Conservation (phyloP, 2,113 vertebrate species). For the Chloebia gouldiae region DNA sequence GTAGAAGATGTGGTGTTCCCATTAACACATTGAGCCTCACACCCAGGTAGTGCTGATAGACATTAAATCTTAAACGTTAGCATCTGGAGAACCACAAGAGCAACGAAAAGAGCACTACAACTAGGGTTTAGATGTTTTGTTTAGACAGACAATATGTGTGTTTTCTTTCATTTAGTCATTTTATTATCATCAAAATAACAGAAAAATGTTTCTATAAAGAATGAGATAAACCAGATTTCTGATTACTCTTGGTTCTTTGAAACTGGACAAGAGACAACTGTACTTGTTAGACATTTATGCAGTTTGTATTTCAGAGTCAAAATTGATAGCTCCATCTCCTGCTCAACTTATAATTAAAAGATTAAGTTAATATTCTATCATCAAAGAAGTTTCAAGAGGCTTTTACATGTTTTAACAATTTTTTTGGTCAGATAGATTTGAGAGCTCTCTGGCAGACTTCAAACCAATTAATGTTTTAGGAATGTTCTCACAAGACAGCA, state of each 20-base stretch:
- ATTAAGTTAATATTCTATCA: background rate
- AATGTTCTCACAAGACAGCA: background rate
- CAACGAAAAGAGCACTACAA: background rate
- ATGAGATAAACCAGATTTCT: background rate
- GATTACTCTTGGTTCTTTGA: background rate
- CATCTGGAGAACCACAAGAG: background rate
- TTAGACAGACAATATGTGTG: background rate
- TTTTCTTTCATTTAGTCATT: background rate
- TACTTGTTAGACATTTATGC: background rate
- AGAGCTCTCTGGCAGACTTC: background rate
- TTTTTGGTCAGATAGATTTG: background rate
- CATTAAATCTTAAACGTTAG: background rate
- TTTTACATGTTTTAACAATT: background rate
- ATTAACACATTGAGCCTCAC: background rate
- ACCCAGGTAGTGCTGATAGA: background rate
- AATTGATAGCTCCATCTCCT: background rate
- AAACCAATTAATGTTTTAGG: background rate
- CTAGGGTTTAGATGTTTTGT: background rate
- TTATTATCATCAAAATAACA: background rate
- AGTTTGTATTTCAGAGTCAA: background rate
- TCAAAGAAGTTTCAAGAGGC: background rate
- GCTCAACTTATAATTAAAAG: background rate
- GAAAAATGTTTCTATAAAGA: background rate
- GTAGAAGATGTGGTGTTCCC: background rate
- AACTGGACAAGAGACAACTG: background rate